These are phyloP conservation scores for Lerema accius DNA, from an alignment of 1,140 invertebrate species.

Conservation along the genomic window DNA sequence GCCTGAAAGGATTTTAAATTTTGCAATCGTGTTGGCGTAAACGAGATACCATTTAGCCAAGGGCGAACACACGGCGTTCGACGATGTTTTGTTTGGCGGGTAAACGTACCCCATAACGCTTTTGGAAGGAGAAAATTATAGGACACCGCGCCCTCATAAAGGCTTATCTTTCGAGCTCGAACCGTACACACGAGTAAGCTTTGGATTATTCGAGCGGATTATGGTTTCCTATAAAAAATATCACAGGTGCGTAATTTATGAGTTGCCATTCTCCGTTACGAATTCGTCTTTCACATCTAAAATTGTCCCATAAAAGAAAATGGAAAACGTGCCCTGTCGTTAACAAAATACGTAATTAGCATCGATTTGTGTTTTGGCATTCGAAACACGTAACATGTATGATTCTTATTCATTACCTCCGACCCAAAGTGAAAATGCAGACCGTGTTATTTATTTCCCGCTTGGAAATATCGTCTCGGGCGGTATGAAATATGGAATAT, in stretches of 20 bases:
- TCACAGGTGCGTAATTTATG: constrained; percentile 33
- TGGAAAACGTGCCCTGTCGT: constrained; percentile 20
- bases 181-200: constrained; percentile 28
- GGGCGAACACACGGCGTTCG: constrained; percentile 52
- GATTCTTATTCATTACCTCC: constrained; percentile 24
- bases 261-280: constrained; percentile 4
- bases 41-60: constrained; percentile 74
- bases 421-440: constrained; percentile 5
- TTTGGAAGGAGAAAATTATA: constrained; percentile 60
- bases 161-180: constrained; percentile 33
- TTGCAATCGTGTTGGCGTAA: constrained; percentile 70
- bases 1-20: constrained; percentile 66
- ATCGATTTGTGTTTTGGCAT: constrained; percentile 1
- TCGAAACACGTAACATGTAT: constrained; percentile 12
- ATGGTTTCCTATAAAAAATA: constrained; percentile 34
- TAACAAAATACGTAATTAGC: constrained; percentile 3
- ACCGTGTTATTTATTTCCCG: constrained; percentile 15
- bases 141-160: constrained; percentile 35
- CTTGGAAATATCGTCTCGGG: constrained; percentile 13
- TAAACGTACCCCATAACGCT: constrained; percentile 48
- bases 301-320: constrained; percentile 21
- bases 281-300: constrained; percentile 1
- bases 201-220: constrained; percentile 32
- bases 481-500: constrained; percentile 17
- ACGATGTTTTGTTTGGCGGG: constrained; percentile 50